These are phyloP conservation scores for Pollenia angustigena DNA, from an alignment of 2,888 invertebrate species.

Conservation along the genomic window DNA sequence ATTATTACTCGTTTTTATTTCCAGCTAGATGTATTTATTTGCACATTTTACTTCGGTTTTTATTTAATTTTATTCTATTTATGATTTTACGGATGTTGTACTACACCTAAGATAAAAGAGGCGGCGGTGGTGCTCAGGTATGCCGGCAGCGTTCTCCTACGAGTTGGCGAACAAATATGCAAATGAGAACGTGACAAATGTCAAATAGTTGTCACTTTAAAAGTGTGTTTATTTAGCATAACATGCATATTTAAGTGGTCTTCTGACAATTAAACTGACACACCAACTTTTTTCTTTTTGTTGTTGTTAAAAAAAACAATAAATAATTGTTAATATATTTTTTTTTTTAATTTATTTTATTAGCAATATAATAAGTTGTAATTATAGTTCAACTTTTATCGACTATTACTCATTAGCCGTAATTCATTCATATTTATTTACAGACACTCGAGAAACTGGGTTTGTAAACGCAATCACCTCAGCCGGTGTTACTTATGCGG, in stretches of 20 bases:
- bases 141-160: not conserved
- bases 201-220: slow-evolving; percentile 70
- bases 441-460: slow-evolving; percentile 96
- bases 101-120: slow-evolving; percentile 48
- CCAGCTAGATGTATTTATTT: slow-evolving; percentile 30
- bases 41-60: slow-evolving; percentile 23
- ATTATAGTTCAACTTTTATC: slow-evolving; percentile 2
- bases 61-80: slow-evolving; percentile 47
- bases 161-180: slow-evolving; percentile 57
- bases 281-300: not conserved
- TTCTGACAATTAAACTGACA: slow-evolving; percentile 13
- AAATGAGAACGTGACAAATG: slow-evolving; percentile 73
- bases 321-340: slow-evolving; percentile 37
- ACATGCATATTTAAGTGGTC: slow-evolving; percentile 42
- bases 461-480: slow-evolving; percentile 96
- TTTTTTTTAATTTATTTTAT: slow-evolving; percentile 1
- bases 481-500: slow-evolving; percentile 94
- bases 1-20: slow-evolving; percentile 56
- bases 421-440: slow-evolving; percentile 3
- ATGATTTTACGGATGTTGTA: slow-evolving; percentile 46
- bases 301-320: not conserved
- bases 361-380: not conserved
- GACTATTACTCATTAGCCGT: not conserved
- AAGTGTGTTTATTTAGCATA: slow-evolving; percentile 63
- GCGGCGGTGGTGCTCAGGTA: not conserved